A percentile compares a stretch with the other conserved stretches of the same genome.
phyloP scores from a whole-genome alignment of 2,888 invertebrate genomes.

The Zaprionus obscuricornis region DNA sequence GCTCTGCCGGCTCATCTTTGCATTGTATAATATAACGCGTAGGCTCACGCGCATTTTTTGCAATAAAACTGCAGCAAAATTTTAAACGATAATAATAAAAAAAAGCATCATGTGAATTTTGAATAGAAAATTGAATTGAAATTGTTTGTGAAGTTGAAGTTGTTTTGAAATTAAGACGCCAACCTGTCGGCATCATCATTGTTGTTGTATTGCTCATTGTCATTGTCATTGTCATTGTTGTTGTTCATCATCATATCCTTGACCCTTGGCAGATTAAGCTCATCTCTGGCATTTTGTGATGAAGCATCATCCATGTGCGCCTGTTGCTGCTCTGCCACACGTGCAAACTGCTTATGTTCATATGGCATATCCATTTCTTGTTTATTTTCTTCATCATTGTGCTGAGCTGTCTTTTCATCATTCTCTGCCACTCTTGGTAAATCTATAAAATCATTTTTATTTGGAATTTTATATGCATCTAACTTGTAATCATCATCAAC shows the following conservation, averaged over 20 bases:
- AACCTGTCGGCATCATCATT: conserved; percentile 53
- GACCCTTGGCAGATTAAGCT: conserved; percentile 5
- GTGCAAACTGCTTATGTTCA: conserved; percentile 16
- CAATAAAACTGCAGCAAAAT: conserved; percentile 57
- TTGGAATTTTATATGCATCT: not conserved
- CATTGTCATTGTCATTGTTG: conserved; percentile 13
- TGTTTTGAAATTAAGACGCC: conserved; percentile 8
- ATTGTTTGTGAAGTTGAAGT: not conserved
- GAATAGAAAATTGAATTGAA: not conserved
- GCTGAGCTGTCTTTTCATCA: not conserved
- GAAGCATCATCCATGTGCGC: conserved; percentile 3
- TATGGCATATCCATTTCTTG: conserved; percentile 4
- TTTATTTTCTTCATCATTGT: not conserved
- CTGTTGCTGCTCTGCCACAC: conserved; percentile 2
- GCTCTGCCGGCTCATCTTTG: conserved; percentile 32
- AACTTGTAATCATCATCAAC: conserved; percentile 34
- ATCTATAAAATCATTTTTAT: conserved; percentile 15
- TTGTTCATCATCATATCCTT: conserved; percentile 8
- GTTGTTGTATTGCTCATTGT: not conserved
- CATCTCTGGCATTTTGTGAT: conserved; percentile 6
- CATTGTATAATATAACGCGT: conserved; percentile 44
- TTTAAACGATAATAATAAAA: conserved; percentile 15
- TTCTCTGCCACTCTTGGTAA: conserved; percentile 12
- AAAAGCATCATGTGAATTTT: not conserved
- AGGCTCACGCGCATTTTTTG: conserved; percentile 48